A percentile compares a stretch with the other conserved stretches of the same genome.
These are phyloP conservation scores for Steatornis caripensis DNA, from an alignment of 2,113 vertebrate genomes.

Conservation along the genomic window DNA sequence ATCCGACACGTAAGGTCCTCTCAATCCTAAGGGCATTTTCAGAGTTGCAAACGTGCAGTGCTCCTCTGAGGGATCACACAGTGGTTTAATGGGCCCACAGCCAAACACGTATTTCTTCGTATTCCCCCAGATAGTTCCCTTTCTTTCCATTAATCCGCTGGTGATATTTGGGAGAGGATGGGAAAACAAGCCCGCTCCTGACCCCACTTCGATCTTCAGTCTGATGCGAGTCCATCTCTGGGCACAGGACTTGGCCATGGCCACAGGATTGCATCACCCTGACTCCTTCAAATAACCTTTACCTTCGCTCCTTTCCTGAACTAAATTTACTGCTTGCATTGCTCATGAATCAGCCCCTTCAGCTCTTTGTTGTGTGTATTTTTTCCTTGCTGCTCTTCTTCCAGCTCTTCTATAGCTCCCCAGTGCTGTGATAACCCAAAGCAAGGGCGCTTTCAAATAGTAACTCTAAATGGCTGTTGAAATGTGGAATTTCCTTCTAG, in stretches of 20 bases:
- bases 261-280: not conserved
- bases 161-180: not conserved
- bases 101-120: not conserved
- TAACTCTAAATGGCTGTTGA: not conserved
- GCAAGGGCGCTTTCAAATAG: not conserved
- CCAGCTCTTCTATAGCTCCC: not conserved
- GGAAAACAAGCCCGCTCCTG: not conserved
- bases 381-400: not conserved
- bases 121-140: not conserved
- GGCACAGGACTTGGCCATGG: not conserved
- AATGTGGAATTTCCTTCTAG: not conserved
- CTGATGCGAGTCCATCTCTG: not conserved
- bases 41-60: not conserved
- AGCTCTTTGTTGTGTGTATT: not conserved
- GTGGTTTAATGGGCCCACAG: not conserved
- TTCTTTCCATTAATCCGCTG: not conserved
- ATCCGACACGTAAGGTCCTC: not conserved
- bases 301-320: not conserved
- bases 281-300: not conserved
- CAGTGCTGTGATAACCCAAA: not conserved
- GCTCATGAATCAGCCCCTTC: not conserved
- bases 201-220: not conserved
- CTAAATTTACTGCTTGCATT: not conserved
- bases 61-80: not conserved
- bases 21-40: not conserved